Conservation (phyloP, 23 tunicate species). For the Halocynthia roretzi region DNA sequence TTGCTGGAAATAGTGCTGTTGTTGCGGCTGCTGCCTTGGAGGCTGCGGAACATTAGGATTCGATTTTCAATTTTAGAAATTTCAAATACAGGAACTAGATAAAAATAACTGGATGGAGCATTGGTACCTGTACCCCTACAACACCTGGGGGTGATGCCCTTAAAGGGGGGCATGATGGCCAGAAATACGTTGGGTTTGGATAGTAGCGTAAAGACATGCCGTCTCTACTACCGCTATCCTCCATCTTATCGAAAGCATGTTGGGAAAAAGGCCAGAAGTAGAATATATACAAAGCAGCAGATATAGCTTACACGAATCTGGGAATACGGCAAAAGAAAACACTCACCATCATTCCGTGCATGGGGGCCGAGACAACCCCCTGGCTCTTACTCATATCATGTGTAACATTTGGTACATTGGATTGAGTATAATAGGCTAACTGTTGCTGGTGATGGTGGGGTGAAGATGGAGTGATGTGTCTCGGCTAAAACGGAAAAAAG, state of each 20-base stretch:
- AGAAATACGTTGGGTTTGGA: slow-evolving; percentile 18
- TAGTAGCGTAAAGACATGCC: slow-evolving; percentile 9
- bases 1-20: slow-evolving; percentile 2
- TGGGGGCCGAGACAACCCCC: slow-evolving; percentile 15
- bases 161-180: slow-evolving; percentile 10
- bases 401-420: not conserved
- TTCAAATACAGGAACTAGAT: not conserved
- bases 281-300: not conserved
- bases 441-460: not conserved
- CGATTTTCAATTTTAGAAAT: not conserved
- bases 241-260: slow-evolving; percentile 21
- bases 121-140: slow-evolving; percentile 1
- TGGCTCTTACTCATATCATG: slow-evolving; percentile 17
- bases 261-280: not conserved
- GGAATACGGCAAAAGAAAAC: not conserved
- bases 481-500: slow-evolving; percentile 8
- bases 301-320: not conserved
- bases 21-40: not conserved
- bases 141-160: not conserved
- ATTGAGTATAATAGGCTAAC: not conserved
- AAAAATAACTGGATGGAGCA: not conserved
- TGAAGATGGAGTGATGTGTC: not conserved
- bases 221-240: slow-evolving; percentile 15
- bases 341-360: slow-evolving; percentile 24
- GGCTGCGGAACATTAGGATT: not conserved